Percentiles rank a stretch among this genome's conserved stretches.
Conservation (phyloP, 2,888 invertebrate genomes). For the Drosophila nr. perissopoda region DNA sequence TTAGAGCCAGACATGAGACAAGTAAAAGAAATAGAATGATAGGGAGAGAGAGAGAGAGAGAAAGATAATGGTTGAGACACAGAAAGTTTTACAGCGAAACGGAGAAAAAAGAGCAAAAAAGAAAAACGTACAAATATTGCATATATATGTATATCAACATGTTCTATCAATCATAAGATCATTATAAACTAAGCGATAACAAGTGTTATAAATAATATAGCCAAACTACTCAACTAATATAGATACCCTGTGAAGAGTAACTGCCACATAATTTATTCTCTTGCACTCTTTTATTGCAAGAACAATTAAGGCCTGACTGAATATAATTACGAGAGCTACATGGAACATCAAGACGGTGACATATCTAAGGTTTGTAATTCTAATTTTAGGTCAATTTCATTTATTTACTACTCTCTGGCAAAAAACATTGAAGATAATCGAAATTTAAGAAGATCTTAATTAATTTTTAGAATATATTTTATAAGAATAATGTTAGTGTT, state of each 20-base stretch:
- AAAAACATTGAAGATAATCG: neutral
- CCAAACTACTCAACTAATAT: constrained; percentile 4
- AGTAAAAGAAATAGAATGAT: neutral
- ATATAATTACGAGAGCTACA: neutral
- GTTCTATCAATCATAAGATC: constrained; percentile 37
- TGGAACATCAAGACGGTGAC: neutral
- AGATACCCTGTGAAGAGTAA: constrained; percentile 5
- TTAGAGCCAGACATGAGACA: neutral
- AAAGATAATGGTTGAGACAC: constrained; percentile 2
- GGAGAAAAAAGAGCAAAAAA: constrained; percentile 36
- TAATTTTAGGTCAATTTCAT: neutral
- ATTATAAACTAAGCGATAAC: constrained; percentile 28
- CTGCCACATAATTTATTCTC: neutral
- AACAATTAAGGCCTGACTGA: neutral
- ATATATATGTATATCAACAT: constrained; percentile 41
- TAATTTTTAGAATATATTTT: neutral
- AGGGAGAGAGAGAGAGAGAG: constrained; percentile 8
- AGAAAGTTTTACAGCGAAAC: constrained; percentile 29
- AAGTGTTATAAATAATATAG: constrained; percentile 14
- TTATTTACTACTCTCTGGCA: neutral
- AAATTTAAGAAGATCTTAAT: neutral
- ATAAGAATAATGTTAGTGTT: neutral
- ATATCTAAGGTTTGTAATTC: neutral
- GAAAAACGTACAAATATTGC: constrained; percentile 52
- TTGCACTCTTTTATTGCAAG: neutral